phyloP scores from a whole-genome alignment of 2,888 invertebrate genomes.

The Polymixis lichenea region DNA sequence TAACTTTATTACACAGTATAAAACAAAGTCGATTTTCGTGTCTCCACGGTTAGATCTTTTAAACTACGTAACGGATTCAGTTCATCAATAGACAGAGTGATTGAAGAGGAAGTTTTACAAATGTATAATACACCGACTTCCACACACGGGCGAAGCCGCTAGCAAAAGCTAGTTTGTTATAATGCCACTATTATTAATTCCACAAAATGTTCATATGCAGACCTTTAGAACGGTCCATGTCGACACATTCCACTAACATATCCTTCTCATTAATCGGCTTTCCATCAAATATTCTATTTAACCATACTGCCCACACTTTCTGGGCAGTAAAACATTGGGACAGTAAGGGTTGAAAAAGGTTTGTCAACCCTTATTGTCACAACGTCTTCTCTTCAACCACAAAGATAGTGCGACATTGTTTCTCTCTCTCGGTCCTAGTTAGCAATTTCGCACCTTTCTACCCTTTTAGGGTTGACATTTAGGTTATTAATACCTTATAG shows the following conservation, averaged over 20 bases:
- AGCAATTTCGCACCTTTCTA: constrained; percentile 21
- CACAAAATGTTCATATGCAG: background rate
- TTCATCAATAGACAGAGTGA: no score
- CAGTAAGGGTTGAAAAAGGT: no score
- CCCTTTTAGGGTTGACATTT: constrained; percentile 21
- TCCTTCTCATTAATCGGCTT: constrained; percentile 27
- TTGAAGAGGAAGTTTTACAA: no score
- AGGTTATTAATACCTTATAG: background rate
- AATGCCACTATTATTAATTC: background rate
- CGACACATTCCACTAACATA: background rate
- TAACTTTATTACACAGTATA: no score
- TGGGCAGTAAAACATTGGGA: no score
- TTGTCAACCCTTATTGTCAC: constrained; percentile 26
- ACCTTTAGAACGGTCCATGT: background rate
- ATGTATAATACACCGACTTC: no score
- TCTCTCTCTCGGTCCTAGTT: constrained; percentile 18
- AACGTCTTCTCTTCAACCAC: constrained; percentile 7
- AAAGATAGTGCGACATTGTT: constrained; percentile 40
- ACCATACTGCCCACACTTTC: background rate
- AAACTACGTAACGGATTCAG: no score
- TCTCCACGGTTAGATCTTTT: no score
- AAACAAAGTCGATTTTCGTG: no score
- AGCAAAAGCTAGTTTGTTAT: background rate
- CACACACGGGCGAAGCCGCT: no score
- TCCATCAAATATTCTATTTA: constrained; percentile 13